Percentiles rank a stretch among this genome's conserved stretches.
phyloP scores from a whole-genome alignment of 2,113 vertebrate genomes.

The Perca flavescens region DNA sequence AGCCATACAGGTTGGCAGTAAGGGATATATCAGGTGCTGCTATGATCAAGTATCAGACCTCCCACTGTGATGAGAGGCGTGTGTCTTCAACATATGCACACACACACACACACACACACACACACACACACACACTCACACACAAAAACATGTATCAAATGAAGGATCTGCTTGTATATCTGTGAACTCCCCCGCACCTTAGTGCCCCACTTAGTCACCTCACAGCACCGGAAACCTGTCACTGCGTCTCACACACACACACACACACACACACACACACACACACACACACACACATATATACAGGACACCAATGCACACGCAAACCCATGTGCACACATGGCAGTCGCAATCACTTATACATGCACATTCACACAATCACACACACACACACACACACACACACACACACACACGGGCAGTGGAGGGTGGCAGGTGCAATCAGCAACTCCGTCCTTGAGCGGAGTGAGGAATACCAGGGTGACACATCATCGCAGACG shows the following conservation, averaged over 20 bases:
- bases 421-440: conserved; percentile 47
- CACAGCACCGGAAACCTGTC: conserved; percentile 8
- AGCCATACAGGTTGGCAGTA: neutral
- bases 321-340: neutral
- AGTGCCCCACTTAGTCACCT: conserved; percentile 10
- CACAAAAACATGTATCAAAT: neutral
- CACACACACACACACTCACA: conserved; percentile 10
- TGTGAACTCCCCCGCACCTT: neutral
- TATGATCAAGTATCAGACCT: conserved; percentile 24
- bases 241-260: conserved; percentile 1
- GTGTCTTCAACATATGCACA: conserved; percentile 3
- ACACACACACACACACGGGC: conserved; percentile 30
- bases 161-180: conserved; percentile 19
- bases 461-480: conserved; percentile 49
- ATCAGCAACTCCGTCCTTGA: conserved; percentile 65
- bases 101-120: conserved; percentile 7
- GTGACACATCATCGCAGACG: conserved; percentile 42
- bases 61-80: conserved; percentile 14
- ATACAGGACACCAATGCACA: neutral
- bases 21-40: conserved; percentile 2
- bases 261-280: conserved; percentile 4
- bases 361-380: neutral
- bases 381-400: conserved; percentile 11
- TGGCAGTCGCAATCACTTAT: neutral
- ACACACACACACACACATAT: conserved; percentile 3